phyloP scores from a whole-genome alignment of 2,888 invertebrate species.

The Julus scandinavius region DNA sequence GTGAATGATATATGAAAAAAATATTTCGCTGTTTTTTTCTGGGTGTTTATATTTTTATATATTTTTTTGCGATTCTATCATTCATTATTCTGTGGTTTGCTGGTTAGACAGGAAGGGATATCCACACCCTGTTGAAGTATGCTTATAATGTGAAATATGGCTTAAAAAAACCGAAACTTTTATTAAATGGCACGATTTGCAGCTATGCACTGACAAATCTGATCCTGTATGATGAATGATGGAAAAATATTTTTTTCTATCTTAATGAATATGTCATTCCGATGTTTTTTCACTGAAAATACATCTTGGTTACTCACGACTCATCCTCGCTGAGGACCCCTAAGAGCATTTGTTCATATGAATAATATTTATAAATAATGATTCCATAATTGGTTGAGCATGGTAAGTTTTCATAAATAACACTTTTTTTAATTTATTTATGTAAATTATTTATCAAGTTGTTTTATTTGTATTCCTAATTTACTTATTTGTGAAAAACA shows the following conservation, averaged over 20 bases:
- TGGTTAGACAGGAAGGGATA: constrained; percentile 21
- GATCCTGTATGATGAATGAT: not conserved
- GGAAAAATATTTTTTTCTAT: not conserved
- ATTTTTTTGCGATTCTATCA: not conserved
- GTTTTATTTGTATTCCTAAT: too few relatives aligned
- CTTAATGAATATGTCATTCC: not conserved
- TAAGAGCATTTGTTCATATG: too few relatives aligned
- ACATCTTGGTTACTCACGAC: not conserved
- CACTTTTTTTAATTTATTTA: too few relatives aligned
- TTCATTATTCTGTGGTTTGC: not conserved
- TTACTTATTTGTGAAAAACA: too few relatives aligned
- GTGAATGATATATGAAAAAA: constrained; percentile 30
- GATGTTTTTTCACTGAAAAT: not conserved
- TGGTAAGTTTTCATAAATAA: too few relatives aligned
- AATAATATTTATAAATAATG: too few relatives aligned
- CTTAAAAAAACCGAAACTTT: not conserved
- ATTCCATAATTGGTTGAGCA: too few relatives aligned
- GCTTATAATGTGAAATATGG: not conserved
- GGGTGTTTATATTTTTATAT: not conserved
- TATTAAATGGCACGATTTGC: constrained; percentile 23
- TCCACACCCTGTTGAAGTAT: not conserved
- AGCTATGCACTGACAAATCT: not conserved
- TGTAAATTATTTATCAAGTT: too few relatives aligned
- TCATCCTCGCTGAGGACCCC: too few relatives aligned
- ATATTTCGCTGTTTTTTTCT: not conserved